Percentiles rank a stretch among this genome's conserved stretches.
These are phyloP conservation scores for Patella ulyssiponensis DNA, from an alignment of 2,888 invertebrate genomes.

Conservation along the genomic window DNA sequence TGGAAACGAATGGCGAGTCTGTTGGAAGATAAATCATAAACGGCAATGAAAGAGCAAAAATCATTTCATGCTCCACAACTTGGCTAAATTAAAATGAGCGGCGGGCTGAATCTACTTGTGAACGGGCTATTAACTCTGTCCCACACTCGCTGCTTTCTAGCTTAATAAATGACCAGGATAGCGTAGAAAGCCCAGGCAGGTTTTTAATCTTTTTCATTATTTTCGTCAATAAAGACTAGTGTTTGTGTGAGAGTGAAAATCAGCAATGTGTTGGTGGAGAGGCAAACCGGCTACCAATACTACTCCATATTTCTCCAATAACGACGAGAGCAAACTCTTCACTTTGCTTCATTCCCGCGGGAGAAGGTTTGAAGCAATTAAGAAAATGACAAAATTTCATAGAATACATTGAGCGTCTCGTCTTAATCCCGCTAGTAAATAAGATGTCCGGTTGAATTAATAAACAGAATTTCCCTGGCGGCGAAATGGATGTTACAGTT, in stretches of 20 bases:
- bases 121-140: constrained; percentile 5
- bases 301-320: not conserved
- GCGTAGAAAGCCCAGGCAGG: not conserved
- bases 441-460: constrained; percentile 3
- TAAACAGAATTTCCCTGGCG: constrained; percentile 13
- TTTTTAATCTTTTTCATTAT: constrained; percentile 12
- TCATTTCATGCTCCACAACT: constrained; percentile 19
- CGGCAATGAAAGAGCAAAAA: constrained; percentile 12
- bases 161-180: not conserved
- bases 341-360: not conserved
- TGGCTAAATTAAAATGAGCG: constrained; percentile 19
- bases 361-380: constrained; percentile 11
- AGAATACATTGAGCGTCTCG: constrained; percentile 9
- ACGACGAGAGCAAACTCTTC: constrained; percentile 5
- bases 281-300: not conserved
- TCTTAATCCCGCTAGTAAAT: constrained; percentile 5
- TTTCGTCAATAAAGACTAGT: constrained; percentile 3
- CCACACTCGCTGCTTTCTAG: not conserved
- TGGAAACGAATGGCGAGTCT: not conserved
- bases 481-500: constrained; percentile 11
- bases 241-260: no score
- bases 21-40: constrained; percentile 1
- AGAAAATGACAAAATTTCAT: constrained; percentile 12
- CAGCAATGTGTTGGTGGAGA: no score
- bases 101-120: not conserved